These are phyloP conservation scores for Ceratosolen solmsi DNA, from an alignment of 1,140 invertebrate genomes.

Conservation along the genomic window DNA sequence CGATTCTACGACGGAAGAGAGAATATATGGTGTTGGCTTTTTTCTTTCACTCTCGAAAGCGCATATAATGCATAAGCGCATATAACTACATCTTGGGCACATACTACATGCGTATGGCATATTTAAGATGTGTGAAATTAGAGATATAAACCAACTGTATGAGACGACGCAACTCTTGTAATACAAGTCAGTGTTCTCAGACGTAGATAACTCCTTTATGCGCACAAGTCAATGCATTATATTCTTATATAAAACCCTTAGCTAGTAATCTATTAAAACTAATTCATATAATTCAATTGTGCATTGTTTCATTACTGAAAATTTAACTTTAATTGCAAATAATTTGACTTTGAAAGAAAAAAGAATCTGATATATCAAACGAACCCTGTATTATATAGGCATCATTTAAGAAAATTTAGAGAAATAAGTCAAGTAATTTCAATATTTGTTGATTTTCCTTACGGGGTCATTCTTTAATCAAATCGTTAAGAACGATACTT, in stretches of 20 bases:
- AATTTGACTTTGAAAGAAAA: too few species aligned
- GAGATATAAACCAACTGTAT: slow-evolving; percentile 6
- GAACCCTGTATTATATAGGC: too few species aligned
- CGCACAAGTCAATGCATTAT: slow-evolving; percentile 1
- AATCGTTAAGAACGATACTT: too few species aligned
- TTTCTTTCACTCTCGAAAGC: not conserved
- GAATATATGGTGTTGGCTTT: not conserved
- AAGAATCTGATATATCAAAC: too few species aligned
- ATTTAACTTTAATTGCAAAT: too few species aligned
- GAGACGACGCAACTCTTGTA: slow-evolving; percentile 30
- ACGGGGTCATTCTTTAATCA: too few species aligned
- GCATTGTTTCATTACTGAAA: too few species aligned
- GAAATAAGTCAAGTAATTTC: too few species aligned
- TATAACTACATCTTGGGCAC: slow-evolving; percentile 24
- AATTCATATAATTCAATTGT: too few species aligned
- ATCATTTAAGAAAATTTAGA: too few species aligned
- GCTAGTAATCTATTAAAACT: too few species aligned
- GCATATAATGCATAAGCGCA: not conserved
- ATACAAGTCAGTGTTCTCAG: not conserved
- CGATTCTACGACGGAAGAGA: slow-evolving; percentile 19
- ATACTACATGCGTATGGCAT: not conserved
- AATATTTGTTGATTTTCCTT: too few species aligned
- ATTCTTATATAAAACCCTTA: not conserved
- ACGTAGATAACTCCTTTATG: not conserved
- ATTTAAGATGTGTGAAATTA: slow-evolving; percentile 42